These are phyloP conservation scores for Gavia stellata DNA, from an alignment of 2,113 vertebrate species.

Conservation along the genomic window DNA sequence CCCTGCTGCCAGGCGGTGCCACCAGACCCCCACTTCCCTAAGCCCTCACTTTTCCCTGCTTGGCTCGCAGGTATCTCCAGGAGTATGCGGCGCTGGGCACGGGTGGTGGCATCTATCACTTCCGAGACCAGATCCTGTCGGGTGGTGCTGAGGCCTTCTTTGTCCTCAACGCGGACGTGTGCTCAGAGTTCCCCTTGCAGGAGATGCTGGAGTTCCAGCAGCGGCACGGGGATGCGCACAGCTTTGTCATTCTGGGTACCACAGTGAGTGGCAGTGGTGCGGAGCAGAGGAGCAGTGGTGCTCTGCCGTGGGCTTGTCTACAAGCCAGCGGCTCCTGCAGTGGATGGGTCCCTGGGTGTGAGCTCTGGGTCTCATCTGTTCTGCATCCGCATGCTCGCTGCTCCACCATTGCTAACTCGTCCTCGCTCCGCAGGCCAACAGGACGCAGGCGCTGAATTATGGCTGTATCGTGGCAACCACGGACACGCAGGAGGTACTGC, in stretches of 20 bases:
- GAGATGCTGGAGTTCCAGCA: conserved; percentile 89
- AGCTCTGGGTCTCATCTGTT: background rate
- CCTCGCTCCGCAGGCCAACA: conserved; percentile 83
- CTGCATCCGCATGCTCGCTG: background rate
- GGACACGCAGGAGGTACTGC: conserved; percentile 84
- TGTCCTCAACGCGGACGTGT: conserved; percentile 94
- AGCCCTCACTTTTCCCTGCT: background rate
- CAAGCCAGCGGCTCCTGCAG: background rate
- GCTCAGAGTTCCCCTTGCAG: conserved; percentile 88
- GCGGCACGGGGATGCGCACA: conserved; percentile 74
- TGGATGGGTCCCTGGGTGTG: background rate
- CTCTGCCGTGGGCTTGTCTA: background rate
- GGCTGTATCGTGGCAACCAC: conserved; percentile 93
- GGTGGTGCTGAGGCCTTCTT: conserved; percentile 92
- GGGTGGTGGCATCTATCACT: conserved; percentile 96
- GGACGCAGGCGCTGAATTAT: conserved; percentile 94
- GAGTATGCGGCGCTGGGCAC: conserved; percentile 93
- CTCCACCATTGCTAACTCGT: background rate
- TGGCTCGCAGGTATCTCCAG: conserved; percentile 83
- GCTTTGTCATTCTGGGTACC: conserved; percentile 93
- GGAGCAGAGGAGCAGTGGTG: background rate
- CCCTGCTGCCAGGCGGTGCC: rapidly evolving
- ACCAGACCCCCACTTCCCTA: background rate
- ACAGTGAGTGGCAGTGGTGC: conserved; percentile 76
- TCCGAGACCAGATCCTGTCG: conserved; percentile 96